These are phyloP conservation scores for Fragum whitleyi DNA, from an alignment of 2,888 invertebrate genomes.

Conservation along the genomic window DNA sequence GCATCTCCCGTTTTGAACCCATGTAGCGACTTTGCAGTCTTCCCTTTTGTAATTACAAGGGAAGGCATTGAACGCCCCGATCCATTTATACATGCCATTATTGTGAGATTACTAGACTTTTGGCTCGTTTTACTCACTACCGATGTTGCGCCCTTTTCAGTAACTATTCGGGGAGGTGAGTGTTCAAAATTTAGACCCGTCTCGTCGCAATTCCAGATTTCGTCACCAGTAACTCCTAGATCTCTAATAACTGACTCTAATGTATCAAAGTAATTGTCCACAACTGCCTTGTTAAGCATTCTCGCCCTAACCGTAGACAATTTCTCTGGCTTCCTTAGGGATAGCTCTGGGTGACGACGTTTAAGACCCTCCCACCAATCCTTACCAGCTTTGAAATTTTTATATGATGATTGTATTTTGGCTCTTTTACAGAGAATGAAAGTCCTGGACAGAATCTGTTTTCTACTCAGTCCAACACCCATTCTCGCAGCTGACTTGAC, in stretches of 20 bases:
- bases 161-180: constrained; percentile 23
- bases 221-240: neutral
- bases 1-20: neutral
- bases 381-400: constrained; percentile 43
- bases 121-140: no score
- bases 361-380: constrained; percentile 52
- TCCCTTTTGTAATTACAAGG: neutral
- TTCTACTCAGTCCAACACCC: constrained; percentile 27
- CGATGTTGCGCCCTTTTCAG: no score
- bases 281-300: constrained; percentile 33
- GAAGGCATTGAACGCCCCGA: neutral
- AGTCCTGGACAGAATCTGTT: constrained; percentile 14
- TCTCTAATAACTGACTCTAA: constrained; percentile 25
- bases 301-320: constrained; percentile 39
- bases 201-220: constrained; percentile 41
- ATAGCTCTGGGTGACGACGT: constrained; percentile 35
- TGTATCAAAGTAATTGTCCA: constrained; percentile 27
- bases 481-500: constrained; percentile 17
- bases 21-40: neutral
- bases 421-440: constrained; percentile 18
- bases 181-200: constrained; percentile 35
- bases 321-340: constrained; percentile 47
- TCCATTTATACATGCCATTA: neutral
- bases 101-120: neutral
- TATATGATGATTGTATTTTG: constrained; percentile 22